Conservation (phyloP, 2,888 invertebrate species). For the Agelastica alni region DNA sequence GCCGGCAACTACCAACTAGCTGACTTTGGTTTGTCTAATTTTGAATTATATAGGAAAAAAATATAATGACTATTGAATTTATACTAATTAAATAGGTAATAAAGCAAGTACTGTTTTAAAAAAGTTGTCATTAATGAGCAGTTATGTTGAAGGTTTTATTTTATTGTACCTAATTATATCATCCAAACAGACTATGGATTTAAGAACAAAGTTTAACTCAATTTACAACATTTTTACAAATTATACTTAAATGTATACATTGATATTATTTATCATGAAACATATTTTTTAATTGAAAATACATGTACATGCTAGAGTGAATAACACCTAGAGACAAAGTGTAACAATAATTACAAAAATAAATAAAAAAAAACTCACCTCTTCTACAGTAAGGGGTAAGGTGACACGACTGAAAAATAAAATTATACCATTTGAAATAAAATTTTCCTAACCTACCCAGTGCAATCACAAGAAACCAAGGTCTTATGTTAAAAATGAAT, state of each 20-base stretch:
- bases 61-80: too few relatives aligned
- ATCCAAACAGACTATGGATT: neutral
- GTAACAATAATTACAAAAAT: neutral
- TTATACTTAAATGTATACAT: too few relatives aligned
- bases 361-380: slow-evolving; percentile 69
- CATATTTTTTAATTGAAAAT: slow-evolving; percentile 25
- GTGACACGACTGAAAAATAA: slow-evolving; percentile 85
- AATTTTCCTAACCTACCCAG: slow-evolving; percentile 35
- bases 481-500: slow-evolving; percentile 21
- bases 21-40: too few relatives aligned
- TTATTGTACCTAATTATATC: too few relatives aligned
- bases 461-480: slow-evolving; percentile 33
- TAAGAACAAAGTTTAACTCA: neutral
- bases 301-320: too few relatives aligned
- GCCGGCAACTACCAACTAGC: too few relatives aligned
- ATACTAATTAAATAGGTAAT: too few relatives aligned
- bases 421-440: slow-evolving; percentile 45
- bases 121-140: too few relatives aligned
- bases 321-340: too few relatives aligned
- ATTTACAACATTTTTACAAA: neutral
- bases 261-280: slow-evolving; percentile 16
- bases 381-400: slow-evolving; percentile 94
- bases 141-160: neutral
- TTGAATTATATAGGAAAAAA: too few relatives aligned
- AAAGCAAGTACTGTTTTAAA: too few relatives aligned